Percentiles rank a stretch among this genome's conserved stretches.
phyloP scores from a whole-genome alignment of 2,888 invertebrate species.

The Syritta pipiens region DNA sequence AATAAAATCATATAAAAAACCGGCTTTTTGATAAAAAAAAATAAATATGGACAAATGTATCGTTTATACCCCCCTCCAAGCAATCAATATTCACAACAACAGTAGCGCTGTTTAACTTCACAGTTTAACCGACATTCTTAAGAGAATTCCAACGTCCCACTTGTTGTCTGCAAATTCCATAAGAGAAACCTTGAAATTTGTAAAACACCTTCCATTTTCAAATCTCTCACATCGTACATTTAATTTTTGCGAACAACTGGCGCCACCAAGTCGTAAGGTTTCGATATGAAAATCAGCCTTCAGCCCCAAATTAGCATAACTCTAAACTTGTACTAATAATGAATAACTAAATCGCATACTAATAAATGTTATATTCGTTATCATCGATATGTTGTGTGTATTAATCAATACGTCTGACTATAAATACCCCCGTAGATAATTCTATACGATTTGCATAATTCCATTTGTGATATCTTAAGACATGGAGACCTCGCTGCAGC shows the following conservation, averaged over 20 bases:
- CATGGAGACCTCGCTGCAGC: constrained; percentile 12
- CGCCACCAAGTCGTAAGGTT: constrained; percentile 47
- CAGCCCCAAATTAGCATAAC: constrained; percentile 41
- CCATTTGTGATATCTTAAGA: constrained; percentile 47
- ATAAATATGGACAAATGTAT: too few relatives aligned
- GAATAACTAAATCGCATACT: constrained; percentile 51
- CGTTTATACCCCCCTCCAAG: too few relatives aligned
- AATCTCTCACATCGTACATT: background rate
- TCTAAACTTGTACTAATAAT: constrained; percentile 51
- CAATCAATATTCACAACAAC: too few relatives aligned
- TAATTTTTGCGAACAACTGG: constrained; percentile 37
- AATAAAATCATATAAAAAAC: too few relatives aligned
- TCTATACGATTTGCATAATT: constrained; percentile 47
- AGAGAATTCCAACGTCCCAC: background rate
- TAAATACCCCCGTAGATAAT: constrained; percentile 34
- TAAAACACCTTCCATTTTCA: too few relatives aligned
- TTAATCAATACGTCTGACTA: constrained; percentile 48
- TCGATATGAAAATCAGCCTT: constrained; percentile 15
- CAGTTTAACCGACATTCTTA: too few relatives aligned
- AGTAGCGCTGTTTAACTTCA: too few relatives aligned
- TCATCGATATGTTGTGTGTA: constrained; percentile 36
- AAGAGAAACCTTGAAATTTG: background rate
- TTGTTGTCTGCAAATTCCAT: background rate
- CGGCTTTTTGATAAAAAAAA: too few relatives aligned
- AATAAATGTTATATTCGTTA: constrained; percentile 57